Evolutionary conservation across 2,888 invertebrate genomes (phyloP).

Genomic region (Cosmia pyralina): DNA sequence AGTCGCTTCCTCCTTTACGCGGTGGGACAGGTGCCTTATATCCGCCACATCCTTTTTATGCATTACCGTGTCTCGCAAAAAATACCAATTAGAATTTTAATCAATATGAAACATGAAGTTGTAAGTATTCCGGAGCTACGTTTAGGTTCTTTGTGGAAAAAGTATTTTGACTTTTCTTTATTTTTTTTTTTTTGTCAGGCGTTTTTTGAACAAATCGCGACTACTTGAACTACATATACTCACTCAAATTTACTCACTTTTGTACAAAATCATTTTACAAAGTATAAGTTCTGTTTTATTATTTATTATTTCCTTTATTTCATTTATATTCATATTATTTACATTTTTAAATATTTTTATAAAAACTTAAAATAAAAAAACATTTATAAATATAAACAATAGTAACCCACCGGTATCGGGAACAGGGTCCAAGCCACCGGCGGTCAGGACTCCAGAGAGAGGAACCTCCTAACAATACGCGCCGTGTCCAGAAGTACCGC

Average conservation of each 20-base stretch:
- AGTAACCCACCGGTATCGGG: no score
- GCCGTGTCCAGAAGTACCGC: no score
- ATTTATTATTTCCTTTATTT: no score
- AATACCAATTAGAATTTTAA: constrained; percentile 4
- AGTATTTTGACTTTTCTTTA: not conserved
- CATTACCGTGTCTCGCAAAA: constrained; percentile 10
- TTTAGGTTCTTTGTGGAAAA: not conserved
- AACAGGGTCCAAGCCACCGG: no score
- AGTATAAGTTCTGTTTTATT: not conserved
- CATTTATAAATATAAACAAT: no score
- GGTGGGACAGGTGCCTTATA: not conserved
- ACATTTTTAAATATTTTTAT: no score
- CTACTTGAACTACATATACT: not conserved
- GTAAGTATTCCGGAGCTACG: no score
- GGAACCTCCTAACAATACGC: no score
- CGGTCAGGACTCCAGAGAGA: no score
- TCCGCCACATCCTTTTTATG: not conserved
- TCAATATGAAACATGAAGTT: constrained; percentile 4
- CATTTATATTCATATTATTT: no score
- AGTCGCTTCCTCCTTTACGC: not conserved
- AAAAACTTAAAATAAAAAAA: no score
- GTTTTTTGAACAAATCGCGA: not conserved
- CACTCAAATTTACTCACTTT: not conserved
- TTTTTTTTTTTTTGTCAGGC: not conserved
- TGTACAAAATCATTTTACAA: not conserved